phyloP scores from a whole-genome alignment of 1,140 invertebrate genomes.

The Helicoverpa zea region DNA sequence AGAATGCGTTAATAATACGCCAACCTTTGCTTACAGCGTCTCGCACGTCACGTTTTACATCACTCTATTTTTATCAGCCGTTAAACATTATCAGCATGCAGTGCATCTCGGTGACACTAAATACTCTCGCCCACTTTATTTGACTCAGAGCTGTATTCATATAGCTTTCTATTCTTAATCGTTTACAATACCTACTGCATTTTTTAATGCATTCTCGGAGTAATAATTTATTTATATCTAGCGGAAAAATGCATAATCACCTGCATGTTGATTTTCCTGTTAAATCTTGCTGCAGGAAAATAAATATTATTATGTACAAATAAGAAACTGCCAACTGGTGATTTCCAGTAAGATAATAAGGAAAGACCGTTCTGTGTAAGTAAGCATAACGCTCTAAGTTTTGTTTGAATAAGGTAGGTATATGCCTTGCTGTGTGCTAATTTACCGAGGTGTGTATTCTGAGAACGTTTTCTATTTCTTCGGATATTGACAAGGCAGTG shows the following conservation, averaged over 20 bases:
- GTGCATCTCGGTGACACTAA: slow-evolving; percentile 25
- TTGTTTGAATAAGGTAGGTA: slow-evolving; percentile 32
- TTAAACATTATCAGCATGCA: slow-evolving; percentile 44
- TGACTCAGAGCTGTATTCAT: not conserved
- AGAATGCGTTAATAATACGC: slow-evolving; percentile 78
- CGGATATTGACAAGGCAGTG: slow-evolving; percentile 8
- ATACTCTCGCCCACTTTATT: not conserved
- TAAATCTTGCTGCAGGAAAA: slow-evolving; percentile 31
- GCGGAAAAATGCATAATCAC: slow-evolving; percentile 19
- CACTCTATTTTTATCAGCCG: slow-evolving; percentile 64
- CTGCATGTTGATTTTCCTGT: slow-evolving; percentile 23
- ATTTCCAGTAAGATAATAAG: slow-evolving; percentile 43
- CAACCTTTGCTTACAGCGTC: slow-evolving; percentile 70
- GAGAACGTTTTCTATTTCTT: slow-evolving; percentile 30
- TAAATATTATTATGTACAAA: not conserved
- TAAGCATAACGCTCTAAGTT: slow-evolving; percentile 5
- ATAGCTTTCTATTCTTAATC: slow-evolving; percentile 13
- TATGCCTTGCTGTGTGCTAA: not conserved
- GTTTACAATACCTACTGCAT: slow-evolving; percentile 4
- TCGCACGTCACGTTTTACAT: slow-evolving; percentile 55
- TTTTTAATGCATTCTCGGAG: slow-evolving; percentile 1
- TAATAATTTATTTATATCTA: slow-evolving; percentile 11
- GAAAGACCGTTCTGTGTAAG: slow-evolving; percentile 21
- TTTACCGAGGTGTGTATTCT: slow-evolving; percentile 7
- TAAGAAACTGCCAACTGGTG: slow-evolving; percentile 15